A percentile compares a stretch with the other conserved stretches of the same genome.
Conservation (phyloP, 1,140 invertebrate genomes). For the Aphis gossypii region DNA sequence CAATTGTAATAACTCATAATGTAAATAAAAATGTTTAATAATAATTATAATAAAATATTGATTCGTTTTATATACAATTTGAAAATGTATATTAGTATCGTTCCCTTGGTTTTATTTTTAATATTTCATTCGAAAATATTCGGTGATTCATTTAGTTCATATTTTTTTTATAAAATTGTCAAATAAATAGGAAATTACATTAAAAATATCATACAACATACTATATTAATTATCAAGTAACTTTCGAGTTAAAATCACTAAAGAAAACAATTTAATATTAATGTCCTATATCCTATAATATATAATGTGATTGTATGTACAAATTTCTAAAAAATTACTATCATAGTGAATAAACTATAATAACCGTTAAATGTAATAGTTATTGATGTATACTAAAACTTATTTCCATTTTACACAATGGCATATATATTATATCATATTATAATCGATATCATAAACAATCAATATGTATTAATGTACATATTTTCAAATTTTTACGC, state of each 20-base stretch:
- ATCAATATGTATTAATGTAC: background rate
- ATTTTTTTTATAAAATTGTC: background rate
- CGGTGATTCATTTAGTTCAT: background rate
- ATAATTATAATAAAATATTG: background rate
- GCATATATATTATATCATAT: too few species aligned
- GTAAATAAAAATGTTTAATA: background rate
- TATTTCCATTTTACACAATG: background rate
- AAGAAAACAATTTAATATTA: background rate
- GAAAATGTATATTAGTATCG: background rate
- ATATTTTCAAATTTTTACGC: background rate
- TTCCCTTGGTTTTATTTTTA: background rate
- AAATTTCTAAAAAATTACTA: background rate
- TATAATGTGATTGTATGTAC: too few species aligned
- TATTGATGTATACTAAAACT: background rate
- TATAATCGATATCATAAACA: background rate
- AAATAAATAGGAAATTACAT: background rate
- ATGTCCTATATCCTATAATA: background rate
- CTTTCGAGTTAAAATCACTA: background rate
- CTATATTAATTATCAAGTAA: background rate
- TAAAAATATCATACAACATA: background rate
- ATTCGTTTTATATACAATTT: background rate
- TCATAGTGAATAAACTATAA: background rate
- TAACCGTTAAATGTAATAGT: background rate
- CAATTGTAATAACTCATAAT: background rate
- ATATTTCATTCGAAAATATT: background rate